Conservation (phyloP, 2,888 invertebrate genomes). For the Azorinus chamasolen region DNA sequence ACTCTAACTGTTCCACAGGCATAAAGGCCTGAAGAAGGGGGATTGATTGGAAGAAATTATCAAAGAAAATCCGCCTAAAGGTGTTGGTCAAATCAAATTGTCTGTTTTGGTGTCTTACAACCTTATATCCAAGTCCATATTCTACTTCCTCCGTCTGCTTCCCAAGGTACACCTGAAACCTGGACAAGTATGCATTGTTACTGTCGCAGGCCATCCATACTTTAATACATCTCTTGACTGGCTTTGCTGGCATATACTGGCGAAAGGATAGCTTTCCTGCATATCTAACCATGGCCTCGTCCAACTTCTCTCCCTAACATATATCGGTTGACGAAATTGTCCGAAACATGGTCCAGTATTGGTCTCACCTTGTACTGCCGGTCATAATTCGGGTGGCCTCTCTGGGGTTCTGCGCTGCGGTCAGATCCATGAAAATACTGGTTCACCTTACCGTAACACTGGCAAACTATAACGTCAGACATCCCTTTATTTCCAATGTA, state of each 20-base stretch:
- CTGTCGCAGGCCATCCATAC: conserved; percentile 37
- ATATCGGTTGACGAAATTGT: background rate
- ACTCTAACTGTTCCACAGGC: conserved; percentile 41
- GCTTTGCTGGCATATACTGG: conserved; percentile 38
- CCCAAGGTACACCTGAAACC: conserved; percentile 25
- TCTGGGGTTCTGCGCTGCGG: background rate
- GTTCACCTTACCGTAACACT: too few species aligned
- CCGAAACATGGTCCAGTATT: background rate
- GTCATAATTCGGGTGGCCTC: background rate
- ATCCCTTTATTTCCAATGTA: conserved; percentile 4
- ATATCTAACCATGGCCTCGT: conserved; percentile 39
- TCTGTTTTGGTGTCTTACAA: conserved; percentile 20
- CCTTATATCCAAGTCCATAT: conserved; percentile 39
- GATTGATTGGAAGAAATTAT: conserved; percentile 21
- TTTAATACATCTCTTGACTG: conserved; percentile 31
- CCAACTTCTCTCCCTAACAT: conserved; percentile 2
- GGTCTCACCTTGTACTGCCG: background rate
- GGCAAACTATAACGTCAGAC: too few species aligned
- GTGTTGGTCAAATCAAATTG: too few species aligned
- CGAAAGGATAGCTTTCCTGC: conserved; percentile 21
- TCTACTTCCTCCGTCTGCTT: conserved; percentile 8
- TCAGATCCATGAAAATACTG: background rate
- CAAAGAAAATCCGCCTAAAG: conserved; percentile 16
- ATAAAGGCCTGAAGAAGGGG: conserved; percentile 31
- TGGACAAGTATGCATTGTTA: conserved; percentile 14